Percentiles rank a stretch among this genome's conserved stretches.
Conservation (phyloP, 2,888 invertebrate genomes). For the Ormyrus nitidulus region DNA sequence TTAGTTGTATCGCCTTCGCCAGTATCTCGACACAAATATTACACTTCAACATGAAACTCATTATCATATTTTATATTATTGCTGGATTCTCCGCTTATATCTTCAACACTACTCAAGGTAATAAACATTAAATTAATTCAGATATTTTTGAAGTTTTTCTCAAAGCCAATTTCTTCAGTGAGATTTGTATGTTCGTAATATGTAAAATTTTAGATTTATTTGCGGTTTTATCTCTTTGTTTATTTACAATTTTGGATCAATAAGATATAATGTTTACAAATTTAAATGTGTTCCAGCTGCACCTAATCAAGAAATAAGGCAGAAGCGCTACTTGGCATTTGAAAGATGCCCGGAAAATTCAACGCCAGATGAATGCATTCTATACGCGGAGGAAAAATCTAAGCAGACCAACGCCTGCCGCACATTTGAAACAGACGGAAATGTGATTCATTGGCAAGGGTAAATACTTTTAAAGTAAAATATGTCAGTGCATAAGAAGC, state of each 20-base stretch:
- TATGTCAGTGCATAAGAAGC: no score
- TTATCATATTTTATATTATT: not conserved
- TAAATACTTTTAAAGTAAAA: not conserved
- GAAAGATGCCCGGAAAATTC: slow-evolving; percentile 37
- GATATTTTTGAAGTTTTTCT: no score
- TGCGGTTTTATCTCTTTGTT: no score
- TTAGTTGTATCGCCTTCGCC: not conserved
- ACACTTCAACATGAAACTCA: slow-evolving; percentile 1
- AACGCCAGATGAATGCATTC: not conserved
- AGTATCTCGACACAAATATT: not conserved
- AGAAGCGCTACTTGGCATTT: slow-evolving; percentile 13
- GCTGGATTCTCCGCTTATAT: not conserved
- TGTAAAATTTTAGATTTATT: no score
- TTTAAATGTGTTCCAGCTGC: no score
- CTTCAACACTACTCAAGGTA: no score
- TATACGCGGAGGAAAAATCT: slow-evolving; percentile 13
- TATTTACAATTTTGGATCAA: no score
- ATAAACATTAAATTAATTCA: no score
- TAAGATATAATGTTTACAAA: no score
- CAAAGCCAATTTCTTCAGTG: no score
- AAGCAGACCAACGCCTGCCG: not conserved
- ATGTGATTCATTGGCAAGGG: slow-evolving; percentile 28
- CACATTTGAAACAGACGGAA: not conserved
- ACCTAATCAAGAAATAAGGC: not conserved
- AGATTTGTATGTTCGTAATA: no score